Conservation (phyloP, 2,797 vertebrate species). For the Enteromius paludinosus region DNA sequence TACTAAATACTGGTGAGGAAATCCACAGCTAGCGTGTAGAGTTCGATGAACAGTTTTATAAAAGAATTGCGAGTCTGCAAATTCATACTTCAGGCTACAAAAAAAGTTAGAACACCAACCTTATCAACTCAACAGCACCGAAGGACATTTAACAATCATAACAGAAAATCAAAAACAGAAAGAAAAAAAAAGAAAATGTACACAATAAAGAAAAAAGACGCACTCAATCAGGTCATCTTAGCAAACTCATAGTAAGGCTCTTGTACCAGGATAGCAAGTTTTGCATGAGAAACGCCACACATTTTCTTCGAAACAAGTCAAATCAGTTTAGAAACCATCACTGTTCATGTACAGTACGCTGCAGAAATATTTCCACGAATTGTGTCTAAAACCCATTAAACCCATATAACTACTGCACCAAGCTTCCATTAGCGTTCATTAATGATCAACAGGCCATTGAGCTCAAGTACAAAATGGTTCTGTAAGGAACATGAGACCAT, state of each 20-base stretch:
- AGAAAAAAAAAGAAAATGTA: background rate
- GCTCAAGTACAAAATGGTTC: slow-evolving; percentile 13
- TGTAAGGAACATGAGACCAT: slow-evolving; percentile 14
- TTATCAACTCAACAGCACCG: background rate
- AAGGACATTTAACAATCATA: background rate
- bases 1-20: background rate
- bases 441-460: slow-evolving; percentile 43
- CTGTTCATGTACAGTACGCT: background rate
- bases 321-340: background rate
- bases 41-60: background rate
- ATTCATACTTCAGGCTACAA: background rate
- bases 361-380: background rate
- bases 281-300: background rate
- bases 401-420: background rate
- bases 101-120: background rate
- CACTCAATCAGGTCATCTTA: background rate
- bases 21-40: background rate
- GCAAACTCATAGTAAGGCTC: background rate
- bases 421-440: slow-evolving; percentile 32
- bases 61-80: background rate
- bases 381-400: slow-evolving; percentile 29
- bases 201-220: background rate
- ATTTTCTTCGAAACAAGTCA: background rate
- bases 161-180: background rate
- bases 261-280: background rate